Conservation (phyloP, 1,140 invertebrate genomes). For the Wiebesia pumilae region DNA sequence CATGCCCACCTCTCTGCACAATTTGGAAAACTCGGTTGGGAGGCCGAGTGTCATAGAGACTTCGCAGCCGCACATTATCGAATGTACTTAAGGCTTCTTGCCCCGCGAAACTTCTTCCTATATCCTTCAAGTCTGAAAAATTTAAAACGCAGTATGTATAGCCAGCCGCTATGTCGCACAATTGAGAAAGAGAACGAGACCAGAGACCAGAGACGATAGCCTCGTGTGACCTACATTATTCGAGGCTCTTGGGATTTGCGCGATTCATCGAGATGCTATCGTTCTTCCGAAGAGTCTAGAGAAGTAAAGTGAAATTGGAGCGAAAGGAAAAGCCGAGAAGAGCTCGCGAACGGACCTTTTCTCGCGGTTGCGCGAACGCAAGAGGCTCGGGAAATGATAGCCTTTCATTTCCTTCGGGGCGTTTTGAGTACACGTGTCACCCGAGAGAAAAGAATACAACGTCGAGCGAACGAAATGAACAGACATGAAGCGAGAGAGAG, state of each 20-base stretch:
- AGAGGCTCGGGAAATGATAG: neutral
- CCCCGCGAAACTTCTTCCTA: constrained; percentile 44
- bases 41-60: constrained; percentile 89
- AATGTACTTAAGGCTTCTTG: constrained; percentile 83
- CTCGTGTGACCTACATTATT: neutral
- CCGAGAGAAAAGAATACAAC: neutral
- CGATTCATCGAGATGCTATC: neutral
- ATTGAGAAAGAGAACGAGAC: neutral
- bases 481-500: neutral
- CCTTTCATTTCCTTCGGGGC: no score
- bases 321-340: neutral
- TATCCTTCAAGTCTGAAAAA: constrained; percentile 44
- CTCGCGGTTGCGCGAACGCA: neutral
- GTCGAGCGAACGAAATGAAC: neutral
- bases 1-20: constrained; percentile 73
- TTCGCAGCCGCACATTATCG: constrained; percentile 89
- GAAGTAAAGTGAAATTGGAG: neutral
- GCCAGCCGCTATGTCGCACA: constrained; percentile 50
- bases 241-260: neutral
- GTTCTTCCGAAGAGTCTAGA: neutral
- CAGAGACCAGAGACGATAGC: neutral
- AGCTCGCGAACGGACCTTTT: neutral
- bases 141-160: constrained; percentile 40
- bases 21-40: constrained; percentile 78
- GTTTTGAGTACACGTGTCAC: no score